Base-by-base conservation (phyloP, 2,113 vertebrate genomes). In the Chlorodrepanis virens region DNA sequence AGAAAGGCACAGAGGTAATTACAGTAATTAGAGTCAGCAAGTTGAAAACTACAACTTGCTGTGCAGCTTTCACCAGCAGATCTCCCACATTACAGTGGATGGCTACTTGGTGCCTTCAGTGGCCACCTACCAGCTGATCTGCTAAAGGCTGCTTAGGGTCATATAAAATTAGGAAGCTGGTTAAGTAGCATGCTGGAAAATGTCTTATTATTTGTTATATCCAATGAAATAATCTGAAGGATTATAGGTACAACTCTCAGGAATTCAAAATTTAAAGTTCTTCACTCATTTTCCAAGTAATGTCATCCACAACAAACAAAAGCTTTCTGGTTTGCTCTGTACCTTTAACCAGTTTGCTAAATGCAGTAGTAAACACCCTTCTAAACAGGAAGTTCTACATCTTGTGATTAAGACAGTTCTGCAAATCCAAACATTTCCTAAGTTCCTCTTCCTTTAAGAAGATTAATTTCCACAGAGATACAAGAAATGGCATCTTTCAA, bases 401-500 rank as follows among this genome's bases (percentile, higher is more conserved):
- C 92, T 64, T 42, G 68, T 86, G 95, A 95, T 76, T 39, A 39
- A 69, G 42, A 93, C 33, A 0, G 8, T 89, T 94, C 65, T 76
- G 84, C 71, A 97, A 93, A 54, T 83, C 60, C 78, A 86, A 53
- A 56, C 8, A 40, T 88, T 87, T 95, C 90, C 14, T 74, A 88
- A 97, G 95, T 98, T 98, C 97, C 97, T 96, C 94, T 97, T 97
- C 93, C 92, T 94, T 91, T 25, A 44, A 93, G 91, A 45, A 95
- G 80, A 89, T 50, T 23, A 9, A 64, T 72, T 71, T 92, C 53
- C 42, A 56, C 63, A 78, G 39, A 79, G 52, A 59, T 5, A 79
- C 19, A 60, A 95, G 96, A 96, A 59, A 98, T 98, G 98, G 96
- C 80, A 76, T 17, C 77, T 18, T 40, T 47, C 82, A 67, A 64